These are phyloP conservation scores for Lochmaea capreae DNA, from an alignment of 2,888 invertebrate genomes.

Conservation along the genomic window DNA sequence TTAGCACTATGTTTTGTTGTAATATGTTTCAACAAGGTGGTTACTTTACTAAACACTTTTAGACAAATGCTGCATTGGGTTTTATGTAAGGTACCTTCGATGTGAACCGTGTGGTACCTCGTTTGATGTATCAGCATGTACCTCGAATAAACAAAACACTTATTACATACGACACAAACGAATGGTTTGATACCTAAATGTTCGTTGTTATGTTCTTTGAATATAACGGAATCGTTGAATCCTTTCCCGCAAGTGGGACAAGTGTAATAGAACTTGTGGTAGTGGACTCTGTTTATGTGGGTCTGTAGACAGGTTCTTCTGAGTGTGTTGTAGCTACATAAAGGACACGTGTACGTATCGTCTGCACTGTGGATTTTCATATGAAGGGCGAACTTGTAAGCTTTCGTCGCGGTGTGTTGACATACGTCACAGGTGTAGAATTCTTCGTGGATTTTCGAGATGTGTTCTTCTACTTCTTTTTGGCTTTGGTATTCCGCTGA, in stretches of 20 bases:
- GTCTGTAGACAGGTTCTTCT: constrained; percentile 61
- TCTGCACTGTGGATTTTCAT: constrained; percentile 56
- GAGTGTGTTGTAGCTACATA: constrained; percentile 54
- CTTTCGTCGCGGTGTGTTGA: constrained; percentile 55
- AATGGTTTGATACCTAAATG: constrained; percentile 65
- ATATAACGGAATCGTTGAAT: constrained; percentile 65
- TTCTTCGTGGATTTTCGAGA: constrained; percentile 53
- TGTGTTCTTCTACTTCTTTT: constrained; percentile 55
- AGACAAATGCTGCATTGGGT: constrained; percentile 61
- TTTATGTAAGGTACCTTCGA: constrained; percentile 64
- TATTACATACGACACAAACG: constrained; percentile 65
- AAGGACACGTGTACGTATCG: constrained; percentile 53
- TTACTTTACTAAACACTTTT: constrained; percentile 58
- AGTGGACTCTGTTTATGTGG: constrained; percentile 70
- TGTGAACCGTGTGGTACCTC: constrained; percentile 60
- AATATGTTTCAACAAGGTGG: constrained; percentile 66
- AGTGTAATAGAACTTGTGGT: constrained; percentile 66
- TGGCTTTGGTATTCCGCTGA: constrained; percentile 55
- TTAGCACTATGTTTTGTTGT: constrained; percentile 57
- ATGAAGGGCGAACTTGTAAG: constrained; percentile 58
- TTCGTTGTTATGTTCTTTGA: constrained; percentile 63
- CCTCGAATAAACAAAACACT: constrained; percentile 61
- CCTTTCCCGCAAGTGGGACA: constrained; percentile 68
- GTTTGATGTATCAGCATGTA: constrained; percentile 59
- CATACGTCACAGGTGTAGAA: constrained; percentile 61